These are phyloP conservation scores for Eupeodes luniger DNA, from an alignment of 2,888 invertebrate genomes.

Conservation along the genomic window DNA sequence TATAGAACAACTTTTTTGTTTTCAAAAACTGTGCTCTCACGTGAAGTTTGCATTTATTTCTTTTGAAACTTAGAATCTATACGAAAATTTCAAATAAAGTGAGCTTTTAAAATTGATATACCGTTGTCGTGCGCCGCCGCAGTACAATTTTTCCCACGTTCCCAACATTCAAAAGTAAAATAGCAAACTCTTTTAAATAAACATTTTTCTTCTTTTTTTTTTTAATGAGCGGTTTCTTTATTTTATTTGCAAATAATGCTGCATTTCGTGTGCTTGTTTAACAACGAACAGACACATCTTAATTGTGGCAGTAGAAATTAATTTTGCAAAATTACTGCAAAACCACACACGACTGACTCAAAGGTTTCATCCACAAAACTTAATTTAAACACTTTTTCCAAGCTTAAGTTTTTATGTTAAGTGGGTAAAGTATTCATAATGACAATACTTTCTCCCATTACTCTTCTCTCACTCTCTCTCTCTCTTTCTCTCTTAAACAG, in stretches of 20 bases:
- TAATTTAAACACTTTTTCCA: conserved; percentile 41
- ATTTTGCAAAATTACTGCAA: conserved; percentile 28
- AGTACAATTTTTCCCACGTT: background rate
- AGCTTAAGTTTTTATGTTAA: conserved; percentile 18
- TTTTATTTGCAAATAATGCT: conserved; percentile 22
- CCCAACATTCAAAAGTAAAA: background rate
- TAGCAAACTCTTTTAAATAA: background rate
- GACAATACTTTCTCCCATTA: conserved; percentile 64
- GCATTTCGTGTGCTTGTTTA: background rate
- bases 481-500: background rate
- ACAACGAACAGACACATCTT: conserved; percentile 19
- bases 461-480: background rate
- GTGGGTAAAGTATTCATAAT: conserved; percentile 33
- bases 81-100: too few relatives aligned
- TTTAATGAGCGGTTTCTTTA: background rate
- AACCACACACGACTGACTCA: conserved; percentile 16
- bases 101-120: too few relatives aligned
- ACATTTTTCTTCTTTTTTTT: background rate
- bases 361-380: conserved; percentile 17
- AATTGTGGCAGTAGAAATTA: conserved; percentile 48
- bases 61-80: background rate
- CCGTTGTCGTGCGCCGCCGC: too few relatives aligned
- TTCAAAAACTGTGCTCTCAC: too few relatives aligned
- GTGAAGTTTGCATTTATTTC: too few relatives aligned
- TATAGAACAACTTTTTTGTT: too few relatives aligned